phyloP scores from a whole-genome alignment of 64 coral and sea anemone species.

The Orbicella faveolata region DNA sequence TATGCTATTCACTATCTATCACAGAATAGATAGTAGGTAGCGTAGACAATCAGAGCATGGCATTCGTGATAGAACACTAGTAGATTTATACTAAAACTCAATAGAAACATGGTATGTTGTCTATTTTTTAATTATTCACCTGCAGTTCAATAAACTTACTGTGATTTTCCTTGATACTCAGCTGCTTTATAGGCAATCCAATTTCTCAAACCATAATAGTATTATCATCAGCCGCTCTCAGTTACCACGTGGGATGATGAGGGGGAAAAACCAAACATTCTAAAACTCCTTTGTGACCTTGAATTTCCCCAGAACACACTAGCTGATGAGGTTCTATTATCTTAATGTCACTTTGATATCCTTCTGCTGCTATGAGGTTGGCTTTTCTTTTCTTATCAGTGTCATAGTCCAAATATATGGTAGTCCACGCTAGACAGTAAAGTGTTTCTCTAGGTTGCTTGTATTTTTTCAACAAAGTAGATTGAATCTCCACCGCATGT shows the following conservation, averaged over 20 bases:
- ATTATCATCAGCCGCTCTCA: constrained; percentile 92
- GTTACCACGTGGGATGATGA: constrained; percentile 80
- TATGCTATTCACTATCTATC: too few relatives aligned
- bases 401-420: constrained; percentile 67
- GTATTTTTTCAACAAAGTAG: constrained; percentile 98
- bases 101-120: neutral
- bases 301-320: constrained; percentile 92
- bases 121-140: neutral
- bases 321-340: constrained; percentile 97
- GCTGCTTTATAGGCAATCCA: constrained; percentile 68
- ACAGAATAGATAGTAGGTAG: too few relatives aligned
- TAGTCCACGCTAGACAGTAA: constrained; percentile 97
- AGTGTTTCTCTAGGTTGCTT: constrained; percentile 97
- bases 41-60: too few relatives aligned
- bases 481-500: constrained; percentile 98
- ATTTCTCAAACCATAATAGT: constrained; percentile 90
- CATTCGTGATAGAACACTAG: too few relatives aligned
- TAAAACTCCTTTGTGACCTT: constrained; percentile 87
- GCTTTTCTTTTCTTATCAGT: constrained; percentile 56
- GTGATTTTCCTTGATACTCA: constrained; percentile 70
- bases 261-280: constrained; percentile 94
- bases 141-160: constrained; percentile 49
- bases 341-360: constrained; percentile 82
- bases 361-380: constrained; percentile 83
- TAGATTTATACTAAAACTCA: neutral